Evolutionary conservation across 2,888 invertebrate genomes (phyloP).

Genomic region (Pseudococcus longispinus): DNA sequence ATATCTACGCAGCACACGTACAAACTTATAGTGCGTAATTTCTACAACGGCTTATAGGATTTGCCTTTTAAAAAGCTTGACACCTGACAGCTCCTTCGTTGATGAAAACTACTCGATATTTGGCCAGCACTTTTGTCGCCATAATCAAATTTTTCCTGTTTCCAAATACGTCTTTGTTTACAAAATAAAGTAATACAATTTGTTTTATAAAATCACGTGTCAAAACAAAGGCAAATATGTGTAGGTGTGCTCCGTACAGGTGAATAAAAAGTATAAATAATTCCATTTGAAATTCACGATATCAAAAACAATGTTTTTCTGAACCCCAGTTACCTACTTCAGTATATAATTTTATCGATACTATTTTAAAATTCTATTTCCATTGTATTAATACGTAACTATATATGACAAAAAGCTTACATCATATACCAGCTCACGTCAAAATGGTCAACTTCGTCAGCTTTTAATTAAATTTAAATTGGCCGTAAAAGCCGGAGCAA

Average conservation of each 20-base stretch:
- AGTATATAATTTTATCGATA: too few species aligned
- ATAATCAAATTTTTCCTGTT: conserved; percentile 3
- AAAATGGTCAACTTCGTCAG: background rate
- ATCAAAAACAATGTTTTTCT: background rate
- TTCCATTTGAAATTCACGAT: background rate
- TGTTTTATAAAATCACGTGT: background rate
- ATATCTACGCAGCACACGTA: conserved; percentile 7
- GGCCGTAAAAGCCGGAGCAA: background rate
- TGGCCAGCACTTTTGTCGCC: background rate
- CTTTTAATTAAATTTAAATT: conserved; percentile 25
- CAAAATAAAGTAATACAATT: background rate
- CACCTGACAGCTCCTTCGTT: conserved; percentile 10
- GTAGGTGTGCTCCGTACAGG: background rate
- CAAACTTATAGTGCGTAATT: background rate
- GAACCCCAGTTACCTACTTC: background rate
- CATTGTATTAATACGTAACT: too few species aligned
- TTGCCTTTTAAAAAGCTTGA: conserved; percentile 20
- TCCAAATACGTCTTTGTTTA: background rate
- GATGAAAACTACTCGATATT: background rate
- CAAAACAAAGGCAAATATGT: background rate
- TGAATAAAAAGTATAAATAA: background rate
- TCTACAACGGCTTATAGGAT: conserved; percentile 9
- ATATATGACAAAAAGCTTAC: too few species aligned
- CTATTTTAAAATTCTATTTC: too few species aligned
- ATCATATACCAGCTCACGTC: background rate